phyloP scores from a whole-genome alignment of 2,888 invertebrate species.

The Capitulum mitella region DNA sequence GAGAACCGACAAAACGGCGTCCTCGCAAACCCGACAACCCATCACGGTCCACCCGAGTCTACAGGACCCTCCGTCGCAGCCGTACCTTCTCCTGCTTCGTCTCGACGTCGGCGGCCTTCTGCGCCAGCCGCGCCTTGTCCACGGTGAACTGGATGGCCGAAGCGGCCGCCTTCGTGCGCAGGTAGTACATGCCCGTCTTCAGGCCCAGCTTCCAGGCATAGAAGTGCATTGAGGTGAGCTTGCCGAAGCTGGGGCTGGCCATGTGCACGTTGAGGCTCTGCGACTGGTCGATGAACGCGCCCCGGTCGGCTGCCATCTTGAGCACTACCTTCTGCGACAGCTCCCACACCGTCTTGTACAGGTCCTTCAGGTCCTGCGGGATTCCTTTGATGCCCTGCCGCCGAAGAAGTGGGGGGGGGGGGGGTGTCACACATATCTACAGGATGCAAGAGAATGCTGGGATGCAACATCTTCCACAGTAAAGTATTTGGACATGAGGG shows the following conservation, averaged over 20 bases:
- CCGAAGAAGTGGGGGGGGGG: too few relatives aligned
- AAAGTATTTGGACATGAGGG: too few relatives aligned
- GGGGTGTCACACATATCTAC: too few relatives aligned
- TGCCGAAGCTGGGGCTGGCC: slow-evolving; percentile 85
- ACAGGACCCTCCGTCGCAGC: too few relatives aligned
- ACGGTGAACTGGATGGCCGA: slow-evolving; percentile 97
- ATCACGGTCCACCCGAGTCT: too few relatives aligned
- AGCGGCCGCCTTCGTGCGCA: slow-evolving; percentile 91
- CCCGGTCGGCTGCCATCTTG: slow-evolving; percentile 95
- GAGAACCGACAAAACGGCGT: too few relatives aligned
- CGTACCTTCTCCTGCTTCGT: not conserved
- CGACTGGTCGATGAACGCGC: slow-evolving; percentile 97
- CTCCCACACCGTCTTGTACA: slow-evolving; percentile 98
- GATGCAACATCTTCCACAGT: too few relatives aligned
- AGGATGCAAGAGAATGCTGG: too few relatives aligned
- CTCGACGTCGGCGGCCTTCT: not conserved
- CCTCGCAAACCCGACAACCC: too few relatives aligned
- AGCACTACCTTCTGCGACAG: slow-evolving; percentile 85
- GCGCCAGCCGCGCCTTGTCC: slow-evolving; percentile 63
- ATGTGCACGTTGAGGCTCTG: slow-evolving; percentile 97
- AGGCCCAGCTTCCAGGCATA: slow-evolving; percentile 93
- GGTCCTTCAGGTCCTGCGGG: slow-evolving; percentile 70
- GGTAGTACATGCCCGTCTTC: slow-evolving; percentile 98
- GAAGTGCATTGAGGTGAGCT: slow-evolving; percentile 96
- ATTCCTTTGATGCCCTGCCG: slow-evolving; percentile 67